Percentiles rank a stretch among this genome's conserved stretches.
These are phyloP conservation scores for Eupithecia subfuscata DNA, from an alignment of 2,888 invertebrate species.

Conservation along the genomic window DNA sequence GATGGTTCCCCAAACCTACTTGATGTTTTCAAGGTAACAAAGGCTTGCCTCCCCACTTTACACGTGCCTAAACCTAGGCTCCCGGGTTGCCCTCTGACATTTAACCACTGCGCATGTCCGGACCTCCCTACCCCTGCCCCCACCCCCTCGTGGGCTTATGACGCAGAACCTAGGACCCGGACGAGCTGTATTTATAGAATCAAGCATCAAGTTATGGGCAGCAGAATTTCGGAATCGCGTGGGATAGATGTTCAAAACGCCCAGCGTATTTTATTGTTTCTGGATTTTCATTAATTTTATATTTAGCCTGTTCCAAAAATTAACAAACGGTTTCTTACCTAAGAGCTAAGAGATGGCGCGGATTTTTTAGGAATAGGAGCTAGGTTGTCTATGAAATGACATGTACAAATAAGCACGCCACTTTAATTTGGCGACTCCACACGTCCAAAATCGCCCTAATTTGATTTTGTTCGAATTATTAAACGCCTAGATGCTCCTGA, in stretches of 20 bases:
- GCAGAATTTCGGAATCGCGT: constrained; percentile 8
- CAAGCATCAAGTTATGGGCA: constrained; percentile 39
- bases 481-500: no score
- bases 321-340: background rate
- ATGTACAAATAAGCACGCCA: background rate
- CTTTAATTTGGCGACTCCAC: no score
- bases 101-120: constrained; percentile 69
- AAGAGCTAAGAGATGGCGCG: background rate
- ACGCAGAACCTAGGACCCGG: constrained; percentile 67
- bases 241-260: background rate
- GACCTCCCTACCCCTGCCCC: constrained; percentile 40
- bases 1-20: background rate
- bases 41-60: background rate
- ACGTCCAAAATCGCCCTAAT: no score
- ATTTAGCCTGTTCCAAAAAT: background rate
- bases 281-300: background rate
- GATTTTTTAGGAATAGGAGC: background rate
- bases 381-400: background rate
- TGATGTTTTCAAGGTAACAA: constrained; percentile 4
- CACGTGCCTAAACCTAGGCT: constrained; percentile 51
- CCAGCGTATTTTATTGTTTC: background rate
- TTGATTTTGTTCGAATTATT: no score
- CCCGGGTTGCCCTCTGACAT: constrained; percentile 80
- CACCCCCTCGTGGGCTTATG: constrained; percentile 66
- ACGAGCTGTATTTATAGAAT: constrained; percentile 66